Evolutionary conservation across 2,797 vertebrate species (phyloP), one percentile per base, ranked within the genome.

Genomic region (Pseudochaenichthys georgianus): DNA sequence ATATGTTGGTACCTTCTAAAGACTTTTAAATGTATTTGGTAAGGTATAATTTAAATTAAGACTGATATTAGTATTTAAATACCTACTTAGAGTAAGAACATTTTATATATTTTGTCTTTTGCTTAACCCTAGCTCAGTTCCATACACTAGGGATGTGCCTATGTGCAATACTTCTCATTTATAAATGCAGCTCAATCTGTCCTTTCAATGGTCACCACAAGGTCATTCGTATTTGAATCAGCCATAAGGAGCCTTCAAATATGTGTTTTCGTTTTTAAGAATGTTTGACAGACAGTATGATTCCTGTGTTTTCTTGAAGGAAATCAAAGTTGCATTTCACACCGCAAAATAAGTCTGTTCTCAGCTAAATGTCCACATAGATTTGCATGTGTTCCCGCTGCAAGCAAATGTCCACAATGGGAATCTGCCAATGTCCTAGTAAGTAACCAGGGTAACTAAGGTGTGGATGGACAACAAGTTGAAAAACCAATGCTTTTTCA

Each of bases 361-460:
- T 54, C 15, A 41, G 50, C 19, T 55, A 46, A 43, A 52, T 53
- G 38, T 58, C 64, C 47, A 43, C 52, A 53, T 19, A 64, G 63
- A 74, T 72, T 61, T 74, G 41, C 70, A 45, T 16, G 55, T 71
- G 53, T 66, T 87, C 74, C 52, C 38, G 63, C 74, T 83, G 80
- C 9, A 62, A 83, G 73, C 65, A 74, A 83, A 67, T 73, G 72
- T 19, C 77, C 73, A 51, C 50, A 57, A 42, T 62, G 71, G 68
- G 73, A 50, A n/a, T 73, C 67, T 70, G 77, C 74, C 73, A 83
- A 15, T 66, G 51, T 64, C 47, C 48, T 59, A 55, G 60, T 64
- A 41, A 12, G 78, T 83, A 75, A 82, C 82, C 78, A 76, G 28
- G 52, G 78, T 82, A 84, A 88, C 74, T 13, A 60, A 41, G 54